Conservation (phyloP, 2,113 vertebrate species). For the Phycodurus eques region DNA sequence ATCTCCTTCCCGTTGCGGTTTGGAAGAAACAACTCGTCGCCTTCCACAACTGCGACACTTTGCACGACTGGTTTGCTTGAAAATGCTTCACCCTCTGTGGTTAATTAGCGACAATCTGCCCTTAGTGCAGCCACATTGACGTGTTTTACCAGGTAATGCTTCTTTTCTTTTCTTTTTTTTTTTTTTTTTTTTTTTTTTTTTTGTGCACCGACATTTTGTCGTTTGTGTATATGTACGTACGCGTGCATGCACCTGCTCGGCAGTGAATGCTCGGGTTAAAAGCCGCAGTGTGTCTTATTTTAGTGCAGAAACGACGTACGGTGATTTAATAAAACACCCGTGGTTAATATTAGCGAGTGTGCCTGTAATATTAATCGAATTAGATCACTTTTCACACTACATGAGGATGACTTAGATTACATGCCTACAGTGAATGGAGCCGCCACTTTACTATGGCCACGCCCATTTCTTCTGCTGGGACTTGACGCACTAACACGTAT, state of each 20-base stretch:
- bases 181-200: neutral
- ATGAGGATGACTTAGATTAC: constrained; percentile 34
- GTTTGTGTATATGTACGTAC: neutral
- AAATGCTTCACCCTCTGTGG: constrained; percentile 52
- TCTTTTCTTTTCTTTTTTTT: neutral
- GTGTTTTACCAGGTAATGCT: neutral
- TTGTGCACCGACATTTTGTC: neutral
- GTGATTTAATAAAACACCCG: neutral
- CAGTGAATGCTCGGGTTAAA: neutral
- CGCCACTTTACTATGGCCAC: constrained; percentile 52
- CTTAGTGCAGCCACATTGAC: neutral
- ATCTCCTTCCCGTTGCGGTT: neutral
- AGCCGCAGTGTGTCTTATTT: neutral
- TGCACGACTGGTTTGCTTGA: constrained; percentile 41
- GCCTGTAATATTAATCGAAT: neutral
- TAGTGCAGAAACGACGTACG: neutral
- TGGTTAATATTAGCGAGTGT: neutral
- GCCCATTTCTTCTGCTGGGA: constrained; percentile 37
- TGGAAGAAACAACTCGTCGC: neutral
- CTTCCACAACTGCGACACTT: constrained; percentile 17
- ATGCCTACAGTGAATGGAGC: constrained; percentile 47
- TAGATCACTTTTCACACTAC: neutral
- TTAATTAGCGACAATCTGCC: constrained; percentile 52
- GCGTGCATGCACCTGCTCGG: neutral
- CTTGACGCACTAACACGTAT: neutral